These are phyloP conservation scores for Microtus oregoni DNA, from an alignment of 2,113 vertebrate genomes.

Conservation along the genomic window DNA sequence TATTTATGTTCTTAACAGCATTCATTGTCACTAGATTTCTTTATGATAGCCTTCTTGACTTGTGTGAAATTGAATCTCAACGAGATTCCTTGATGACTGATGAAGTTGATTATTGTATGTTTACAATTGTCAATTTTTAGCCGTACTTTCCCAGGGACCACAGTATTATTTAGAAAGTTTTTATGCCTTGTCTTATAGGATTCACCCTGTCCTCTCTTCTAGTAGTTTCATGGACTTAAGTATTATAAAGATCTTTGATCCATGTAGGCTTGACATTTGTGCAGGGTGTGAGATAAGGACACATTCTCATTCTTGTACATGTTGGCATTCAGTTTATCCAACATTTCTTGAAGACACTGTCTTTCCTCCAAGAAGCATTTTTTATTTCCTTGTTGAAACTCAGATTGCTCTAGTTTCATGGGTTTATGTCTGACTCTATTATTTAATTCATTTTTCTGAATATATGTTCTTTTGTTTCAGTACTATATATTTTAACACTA, in stretches of 20 bases:
- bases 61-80: background rate
- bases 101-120: background rate
- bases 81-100: background rate
- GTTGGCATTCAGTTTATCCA: background rate
- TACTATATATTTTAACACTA: too few species aligned
- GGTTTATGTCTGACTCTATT: background rate
- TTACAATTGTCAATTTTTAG: background rate
- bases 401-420: background rate
- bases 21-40: background rate
- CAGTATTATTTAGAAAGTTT: background rate
- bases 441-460: background rate
- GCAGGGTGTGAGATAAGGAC: background rate
- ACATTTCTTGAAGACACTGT: too few species aligned
- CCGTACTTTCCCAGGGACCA: background rate
- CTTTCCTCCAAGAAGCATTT: background rate
- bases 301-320: background rate
- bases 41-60: background rate
- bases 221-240: background rate
- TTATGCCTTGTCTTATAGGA: background rate
- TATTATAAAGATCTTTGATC: background rate
- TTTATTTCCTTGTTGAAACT: background rate
- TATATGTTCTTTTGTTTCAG: background rate
- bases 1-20: background rate
- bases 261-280: background rate
- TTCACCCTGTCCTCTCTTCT: background rate